Evolutionary conservation across 2,113 vertebrate genomes (phyloP).

Genomic region (western clawed frog (Xenopus tropicalis)): UCB_Xtro_10.0 CM004445.2:35970501-35971000

Average conservation of each 20-base stretch:
- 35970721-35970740: conserved; percentile 60
- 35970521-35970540: conserved; percentile 95
- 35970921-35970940: conserved; percentile 54
- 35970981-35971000: conserved; percentile 68
- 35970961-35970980: conserved; percentile 78
- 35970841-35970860: conserved; percentile 51
- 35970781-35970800: conserved; percentile 60
- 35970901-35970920: conserved; percentile 55
- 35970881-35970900: conserved; percentile 64
- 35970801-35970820: conserved; percentile 53
- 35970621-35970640: conserved; percentile 57
- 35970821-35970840: conserved; percentile 60
- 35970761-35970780: conserved; percentile 71
- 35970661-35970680: conserved; percentile 50
- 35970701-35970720: conserved; percentile 48
- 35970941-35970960: conserved; percentile 61
- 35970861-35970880: conserved; percentile 59
- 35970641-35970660: conserved; percentile 47
- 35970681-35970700: conserved; percentile 49
- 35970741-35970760: conserved; percentile 68
- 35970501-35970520: conserved; percentile 97
- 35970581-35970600: conserved; percentile 77
- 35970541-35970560: conserved; percentile 74
- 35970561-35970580: conserved; percentile 53
- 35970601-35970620: conserved; percentile 79